Evolutionary conservation across 2,797 vertebrate genomes (phyloP), one percentile per base, ranked within the genome.

Genomic region (Cetoscarus ocellatus): DNA sequence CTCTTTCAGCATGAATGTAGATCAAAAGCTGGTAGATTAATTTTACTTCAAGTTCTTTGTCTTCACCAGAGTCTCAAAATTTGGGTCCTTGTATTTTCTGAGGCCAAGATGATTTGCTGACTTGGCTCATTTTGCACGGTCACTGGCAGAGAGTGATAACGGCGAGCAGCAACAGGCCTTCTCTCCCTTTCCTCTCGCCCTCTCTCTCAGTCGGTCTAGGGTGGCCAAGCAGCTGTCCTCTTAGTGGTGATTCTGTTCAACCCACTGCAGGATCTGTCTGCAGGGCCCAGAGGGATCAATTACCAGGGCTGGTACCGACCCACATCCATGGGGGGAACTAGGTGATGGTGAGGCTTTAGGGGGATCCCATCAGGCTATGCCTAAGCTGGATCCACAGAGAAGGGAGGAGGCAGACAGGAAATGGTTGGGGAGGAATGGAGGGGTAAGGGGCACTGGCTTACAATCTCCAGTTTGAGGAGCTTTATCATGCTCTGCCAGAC

Each of bases 201-300:
- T 57, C 42, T 76, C 75, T 77, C 59, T 69, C 38, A 15, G 77
- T 67, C 59, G 77, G 80, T 85, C 75, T 86, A 61, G 73, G 79
- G 78, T 64, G 82, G 86, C 85, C 86, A 72, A 88, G 89, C 92
- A 90, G 89, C 88, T 92, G 92, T 89, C 87, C 87, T 83, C 80
- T 88, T 88, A 87, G 84, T 63, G 75, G 87, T 77, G 79, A 84
- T 91, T 91, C 88, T 92, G 90, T 91, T 91, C 83, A 87, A 75
- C 70, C 76, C 80, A 65, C 76, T 73, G 78, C 86, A 87, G 80
- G 88, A 90, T 91, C 77, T 84, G 88, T 70, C 84, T 79, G 44
- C 44, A 77, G 80, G 86, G 84, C 92, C 89, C 93, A 91, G 67
- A 88, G 94, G 93, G 94, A 95, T 94, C 93, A 95, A 94, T 95